A percentile compares a stretch with the other conserved stretches of the same genome.
phyloP scores from a whole-genome alignment of 2,113 vertebrate species.

The Peromyscus californicus region DNA sequence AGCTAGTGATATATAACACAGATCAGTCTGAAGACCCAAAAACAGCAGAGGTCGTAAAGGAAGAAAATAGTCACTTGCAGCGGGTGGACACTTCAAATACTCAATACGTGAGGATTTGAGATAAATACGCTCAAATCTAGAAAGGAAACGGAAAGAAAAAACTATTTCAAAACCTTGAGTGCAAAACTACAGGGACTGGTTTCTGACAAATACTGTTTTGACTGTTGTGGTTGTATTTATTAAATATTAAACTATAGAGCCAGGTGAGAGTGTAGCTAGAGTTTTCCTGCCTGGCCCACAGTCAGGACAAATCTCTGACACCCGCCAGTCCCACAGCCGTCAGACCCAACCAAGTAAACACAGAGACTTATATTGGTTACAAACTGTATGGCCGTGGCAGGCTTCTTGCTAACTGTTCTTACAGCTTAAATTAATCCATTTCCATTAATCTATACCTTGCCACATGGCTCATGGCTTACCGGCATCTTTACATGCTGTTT shows the following conservation, averaged over 20 bases:
- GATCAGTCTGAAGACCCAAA: neutral
- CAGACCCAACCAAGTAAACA: too few relatives aligned
- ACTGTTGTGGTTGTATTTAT: neutral
- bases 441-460: too few relatives aligned
- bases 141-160: conserved; percentile 27
- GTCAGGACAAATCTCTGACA: too few relatives aligned
- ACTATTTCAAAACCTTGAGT: neutral
- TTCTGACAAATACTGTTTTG: neutral
- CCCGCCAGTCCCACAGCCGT: too few relatives aligned
- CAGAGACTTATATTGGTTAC: too few relatives aligned
- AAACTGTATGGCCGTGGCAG: too few relatives aligned
- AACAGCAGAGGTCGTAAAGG: neutral
- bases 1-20: neutral
- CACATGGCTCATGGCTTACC: too few relatives aligned
- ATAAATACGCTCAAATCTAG: neutral
- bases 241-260: conserved; percentile 39
- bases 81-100: neutral
- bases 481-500: too few relatives aligned
- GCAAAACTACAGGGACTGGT: neutral
- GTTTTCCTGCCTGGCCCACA: too few relatives aligned
- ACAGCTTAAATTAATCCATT: too few relatives aligned
- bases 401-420: too few relatives aligned
- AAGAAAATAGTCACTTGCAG: neutral
- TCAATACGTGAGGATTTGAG: conserved; percentile 14
- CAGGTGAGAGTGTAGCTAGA: too few relatives aligned